phyloP scores from a whole-genome alignment of 2,888 invertebrate species.

The Aspidiotus rigidus region DNA sequence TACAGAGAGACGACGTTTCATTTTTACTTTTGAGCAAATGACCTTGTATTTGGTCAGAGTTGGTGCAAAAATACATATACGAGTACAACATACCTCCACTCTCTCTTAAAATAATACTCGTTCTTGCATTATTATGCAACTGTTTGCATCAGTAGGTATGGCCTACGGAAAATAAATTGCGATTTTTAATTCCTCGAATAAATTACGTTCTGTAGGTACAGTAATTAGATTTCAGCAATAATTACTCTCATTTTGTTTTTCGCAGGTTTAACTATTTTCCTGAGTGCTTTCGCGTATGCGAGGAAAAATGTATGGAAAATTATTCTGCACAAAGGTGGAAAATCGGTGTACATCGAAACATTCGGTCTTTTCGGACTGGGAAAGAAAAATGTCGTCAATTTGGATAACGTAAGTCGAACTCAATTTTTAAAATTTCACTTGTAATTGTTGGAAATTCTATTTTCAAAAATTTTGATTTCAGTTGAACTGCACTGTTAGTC shows the following conservation, averaged over 20 bases:
- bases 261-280: background rate
- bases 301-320: background rate
- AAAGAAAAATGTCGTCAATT: background rate
- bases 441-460: no score
- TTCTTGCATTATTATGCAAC: no score
- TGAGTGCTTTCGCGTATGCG: background rate
- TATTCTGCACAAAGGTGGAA: slow-evolving; percentile 19
- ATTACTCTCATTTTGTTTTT: background rate
- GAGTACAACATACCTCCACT: no score
- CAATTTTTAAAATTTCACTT: background rate
- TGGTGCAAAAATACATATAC: no score
- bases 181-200: no score
- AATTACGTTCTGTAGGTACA: no score
- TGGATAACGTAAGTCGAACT: background rate
- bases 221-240: background rate
- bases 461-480: background rate
- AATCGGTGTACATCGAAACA: slow-evolving; percentile 18
- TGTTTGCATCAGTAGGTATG: no score
- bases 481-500: slow-evolving; percentile 18
- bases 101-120: no score
- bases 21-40: no score
- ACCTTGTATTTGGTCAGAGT: no score
- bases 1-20: no score
- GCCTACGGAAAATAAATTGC: no score
- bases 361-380: slow-evolving; percentile 11